Conservation (phyloP, 2,797 vertebrate genomes). For the Melanotaenia maccullochi region DNA sequence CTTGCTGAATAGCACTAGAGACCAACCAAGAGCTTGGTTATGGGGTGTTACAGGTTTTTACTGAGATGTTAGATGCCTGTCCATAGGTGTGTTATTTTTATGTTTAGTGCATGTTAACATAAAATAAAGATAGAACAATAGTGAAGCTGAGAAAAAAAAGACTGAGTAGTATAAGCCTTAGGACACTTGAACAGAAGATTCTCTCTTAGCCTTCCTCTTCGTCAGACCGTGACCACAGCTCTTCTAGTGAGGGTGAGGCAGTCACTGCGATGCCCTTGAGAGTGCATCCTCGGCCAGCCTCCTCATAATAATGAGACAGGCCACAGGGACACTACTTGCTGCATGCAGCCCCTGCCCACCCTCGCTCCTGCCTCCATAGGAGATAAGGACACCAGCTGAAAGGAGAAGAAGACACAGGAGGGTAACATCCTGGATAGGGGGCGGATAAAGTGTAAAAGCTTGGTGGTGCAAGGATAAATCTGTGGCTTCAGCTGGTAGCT, state of each 20-base stretch:
- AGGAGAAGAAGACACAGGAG: constrained; percentile 35
- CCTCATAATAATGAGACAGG: constrained; percentile 69
- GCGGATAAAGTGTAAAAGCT: constrained; percentile 26
- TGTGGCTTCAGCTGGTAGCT: constrained; percentile 11
- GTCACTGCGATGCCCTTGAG: constrained; percentile 73
- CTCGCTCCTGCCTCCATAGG: constrained; percentile 50
- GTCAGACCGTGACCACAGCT: constrained; percentile 59
- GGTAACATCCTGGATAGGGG: constrained; percentile 20
- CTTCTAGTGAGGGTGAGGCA: constrained; percentile 44
- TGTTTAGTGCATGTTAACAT: background rate
- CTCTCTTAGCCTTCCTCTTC: constrained; percentile 37
- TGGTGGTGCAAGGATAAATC: constrained; percentile 10
- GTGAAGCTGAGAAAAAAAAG: constrained; percentile 13
- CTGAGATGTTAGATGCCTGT: constrained; percentile 17
- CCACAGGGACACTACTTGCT: constrained; percentile 41
- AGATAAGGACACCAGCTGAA: constrained; percentile 65
- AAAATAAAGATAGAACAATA: background rate
- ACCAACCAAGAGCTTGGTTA: constrained; percentile 19
- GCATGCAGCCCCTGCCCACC: constrained; percentile 47
- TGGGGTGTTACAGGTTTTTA: constrained; percentile 17
- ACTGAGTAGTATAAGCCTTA: constrained; percentile 11
- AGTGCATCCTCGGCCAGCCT: constrained; percentile 55
- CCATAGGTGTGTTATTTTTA: constrained; percentile 10
- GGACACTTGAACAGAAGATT: constrained; percentile 16
- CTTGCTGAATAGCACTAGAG: constrained; percentile 54